Percentiles rank a stretch among this genome's conserved stretches.
phyloP scores from a whole-genome alignment of 2,888 invertebrate genomes.

The Hemithea aestivaria region DNA sequence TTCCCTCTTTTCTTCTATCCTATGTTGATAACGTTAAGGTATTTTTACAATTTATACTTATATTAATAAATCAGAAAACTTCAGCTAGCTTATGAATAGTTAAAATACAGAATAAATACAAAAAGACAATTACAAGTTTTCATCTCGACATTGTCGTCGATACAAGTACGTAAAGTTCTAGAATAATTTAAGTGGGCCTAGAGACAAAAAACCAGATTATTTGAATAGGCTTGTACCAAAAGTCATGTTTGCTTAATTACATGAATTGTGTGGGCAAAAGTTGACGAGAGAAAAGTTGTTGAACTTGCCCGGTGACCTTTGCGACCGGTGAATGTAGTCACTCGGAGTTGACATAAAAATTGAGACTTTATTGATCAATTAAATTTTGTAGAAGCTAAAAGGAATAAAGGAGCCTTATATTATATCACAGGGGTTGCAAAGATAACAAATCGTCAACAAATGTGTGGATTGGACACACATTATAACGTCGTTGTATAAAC shows the following conservation, averaged over 20 bases:
- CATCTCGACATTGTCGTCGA: too few species aligned
- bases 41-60: too few species aligned
- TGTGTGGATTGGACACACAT: too few species aligned
- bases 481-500: too few species aligned
- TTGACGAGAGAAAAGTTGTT: constrained; percentile 44
- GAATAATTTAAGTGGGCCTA: constrained; percentile 3
- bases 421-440: too few species aligned
- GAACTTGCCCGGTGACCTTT: constrained; percentile 56
- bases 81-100: too few species aligned
- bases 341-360: constrained; percentile 17
- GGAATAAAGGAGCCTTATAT: not conserved
- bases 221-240: constrained; percentile 6
- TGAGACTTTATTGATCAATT: constrained; percentile 14
- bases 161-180: constrained; percentile 8
- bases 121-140: too few species aligned
- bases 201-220: constrained; percentile 10
- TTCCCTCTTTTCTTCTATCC: too few species aligned
- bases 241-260: constrained; percentile 10
- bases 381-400: constrained; percentile 16
- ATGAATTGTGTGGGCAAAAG: constrained; percentile 16
- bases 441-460: too few species aligned
- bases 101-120: too few species aligned
- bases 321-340: constrained; percentile 24
- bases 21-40: too few species aligned
- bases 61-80: too few species aligned